These are phyloP conservation scores for Clivina fossor DNA, from an alignment of 2,888 invertebrate species.

Conservation along the genomic window DNA sequence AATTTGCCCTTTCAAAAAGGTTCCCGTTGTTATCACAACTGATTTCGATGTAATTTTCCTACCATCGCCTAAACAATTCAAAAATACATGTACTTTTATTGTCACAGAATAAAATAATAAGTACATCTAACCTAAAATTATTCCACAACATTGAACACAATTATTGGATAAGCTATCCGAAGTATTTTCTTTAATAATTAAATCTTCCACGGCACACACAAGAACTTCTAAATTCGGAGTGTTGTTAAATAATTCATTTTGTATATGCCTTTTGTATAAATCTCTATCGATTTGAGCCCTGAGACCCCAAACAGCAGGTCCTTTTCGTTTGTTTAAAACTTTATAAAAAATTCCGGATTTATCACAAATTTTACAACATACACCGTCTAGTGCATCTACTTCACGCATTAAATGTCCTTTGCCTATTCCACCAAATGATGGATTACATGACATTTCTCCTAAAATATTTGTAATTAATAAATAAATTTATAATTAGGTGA, in stretches of 20 bases:
- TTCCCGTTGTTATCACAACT: conserved; percentile 85
- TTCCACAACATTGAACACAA: conserved; percentile 54
- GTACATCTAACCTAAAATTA: conserved; percentile 55
- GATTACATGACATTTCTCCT: conserved; percentile 94
- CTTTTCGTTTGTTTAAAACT: conserved; percentile 75
- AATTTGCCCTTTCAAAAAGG: conserved; percentile 83
- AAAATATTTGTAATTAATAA: too few species aligned
- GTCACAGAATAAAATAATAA: not conserved
- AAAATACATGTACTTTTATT: conserved; percentile 36
- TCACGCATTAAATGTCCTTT: conserved; percentile 88
- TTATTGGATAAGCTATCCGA: conserved; percentile 38
- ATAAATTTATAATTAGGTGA: too few species aligned
- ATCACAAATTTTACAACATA: conserved; percentile 81
- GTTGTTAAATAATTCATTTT: conserved; percentile 65
- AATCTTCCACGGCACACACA: conserved; percentile 77
- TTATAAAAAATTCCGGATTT: conserved; percentile 78
- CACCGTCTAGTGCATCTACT: conserved; percentile 84
- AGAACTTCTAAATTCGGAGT: conserved; percentile 67
- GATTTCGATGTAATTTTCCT: conserved; percentile 60
- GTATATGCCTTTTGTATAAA: conserved; percentile 76
- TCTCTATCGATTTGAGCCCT: conserved; percentile 84
- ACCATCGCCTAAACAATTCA: conserved; percentile 64
- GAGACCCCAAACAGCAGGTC: conserved; percentile 88
- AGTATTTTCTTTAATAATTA: conserved; percentile 61
- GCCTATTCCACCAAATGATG: conserved; percentile 90